A percentile compares a stretch with the other conserved stretches of the same genome.
phyloP scores from a whole-genome alignment of 2,888 invertebrate genomes.

The Lasius platythorax region DNA sequence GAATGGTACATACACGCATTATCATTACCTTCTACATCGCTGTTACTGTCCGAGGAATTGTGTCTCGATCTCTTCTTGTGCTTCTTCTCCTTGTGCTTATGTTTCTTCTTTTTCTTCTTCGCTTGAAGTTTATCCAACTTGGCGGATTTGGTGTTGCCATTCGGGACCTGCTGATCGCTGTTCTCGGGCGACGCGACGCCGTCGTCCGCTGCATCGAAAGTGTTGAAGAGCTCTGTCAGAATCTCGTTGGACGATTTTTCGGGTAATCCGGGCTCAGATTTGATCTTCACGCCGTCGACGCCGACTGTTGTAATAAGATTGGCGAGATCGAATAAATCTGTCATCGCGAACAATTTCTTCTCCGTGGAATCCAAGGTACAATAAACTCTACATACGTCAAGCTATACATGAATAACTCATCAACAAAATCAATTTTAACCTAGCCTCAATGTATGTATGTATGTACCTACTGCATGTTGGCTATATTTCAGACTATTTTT shows the following conservation, averaged over 20 bases:
- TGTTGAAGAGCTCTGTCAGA: slow-evolving; percentile 93
- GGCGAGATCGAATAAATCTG: slow-evolving; percentile 83
- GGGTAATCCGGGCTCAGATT: slow-evolving; percentile 83
- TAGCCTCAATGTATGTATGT: neutral
- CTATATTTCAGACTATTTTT: too few species aligned
- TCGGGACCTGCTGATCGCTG: slow-evolving; percentile 69
- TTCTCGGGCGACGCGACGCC: slow-evolving; percentile 76
- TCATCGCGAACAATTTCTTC: slow-evolving; percentile 72
- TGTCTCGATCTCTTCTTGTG: slow-evolving; percentile 86
- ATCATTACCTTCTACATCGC: slow-evolving; percentile 78
- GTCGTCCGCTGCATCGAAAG: slow-evolving; percentile 88
- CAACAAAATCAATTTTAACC: neutral
- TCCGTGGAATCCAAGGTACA: too few species aligned
- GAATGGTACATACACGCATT: slow-evolving; percentile 71
- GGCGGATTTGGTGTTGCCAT: slow-evolving; percentile 70
- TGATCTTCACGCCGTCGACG: slow-evolving; percentile 84
- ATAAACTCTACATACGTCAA: too few species aligned
- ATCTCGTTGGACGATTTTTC: slow-evolving; percentile 93
- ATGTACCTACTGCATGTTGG: too few species aligned
- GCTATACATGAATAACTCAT: neutral
- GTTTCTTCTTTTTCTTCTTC: slow-evolving; percentile 80
- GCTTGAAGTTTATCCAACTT: slow-evolving; percentile 66
- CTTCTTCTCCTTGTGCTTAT: slow-evolving; percentile 87
- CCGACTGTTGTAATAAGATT: slow-evolving; percentile 84
- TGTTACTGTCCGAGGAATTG: slow-evolving; percentile 82